These are phyloP conservation scores for Psix sp. DNA, from an alignment of 1,140 invertebrate genomes.

Conservation along the genomic window DNA sequence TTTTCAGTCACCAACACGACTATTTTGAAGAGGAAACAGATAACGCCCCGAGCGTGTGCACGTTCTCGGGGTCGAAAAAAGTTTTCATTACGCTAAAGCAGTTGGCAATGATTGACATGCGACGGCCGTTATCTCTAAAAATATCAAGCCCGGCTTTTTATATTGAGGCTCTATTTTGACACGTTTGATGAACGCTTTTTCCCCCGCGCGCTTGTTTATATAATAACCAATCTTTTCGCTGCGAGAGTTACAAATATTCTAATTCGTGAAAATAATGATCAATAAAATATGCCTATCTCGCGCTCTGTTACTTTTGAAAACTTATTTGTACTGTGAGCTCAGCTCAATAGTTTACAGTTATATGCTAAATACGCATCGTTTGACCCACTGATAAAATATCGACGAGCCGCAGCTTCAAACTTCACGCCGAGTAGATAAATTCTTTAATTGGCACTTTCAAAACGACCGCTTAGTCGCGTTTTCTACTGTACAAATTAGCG, in stretches of 20 bases:
- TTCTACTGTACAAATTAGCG: constrained; percentile 49
- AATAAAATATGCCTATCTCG: no score
- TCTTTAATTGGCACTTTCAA: constrained; percentile 36
- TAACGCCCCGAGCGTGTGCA: constrained; percentile 33
- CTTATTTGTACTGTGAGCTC: no score
- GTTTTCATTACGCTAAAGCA: constrained; percentile 57
- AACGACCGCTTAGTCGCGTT: constrained; percentile 35
- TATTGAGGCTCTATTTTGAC: constrained; percentile 28
- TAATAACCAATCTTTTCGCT: constrained; percentile 11
- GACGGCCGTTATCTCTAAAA: constrained; percentile 59
- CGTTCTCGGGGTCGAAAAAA: constrained; percentile 20
- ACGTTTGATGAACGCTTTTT: constrained; percentile 18
- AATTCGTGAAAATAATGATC: no score
- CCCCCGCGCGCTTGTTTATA: constrained; percentile 4
- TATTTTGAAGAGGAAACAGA: constrained; percentile 44
- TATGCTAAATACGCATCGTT: constrained; percentile 5
- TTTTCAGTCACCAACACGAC: constrained; percentile 8
- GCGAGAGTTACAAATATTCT: no score
- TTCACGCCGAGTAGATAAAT: constrained; percentile 38
- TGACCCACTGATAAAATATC: constrained; percentile 8
- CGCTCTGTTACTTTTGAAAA: no score
- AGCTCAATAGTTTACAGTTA: constrained; percentile 35
- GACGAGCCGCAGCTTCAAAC: constrained; percentile 2
- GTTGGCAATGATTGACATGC: constrained; percentile 60
- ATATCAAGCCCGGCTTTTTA: constrained; percentile 43